Base-by-base conservation (phyloP, 1,140 invertebrate genomes). In the Drosophila punjabiensis region DNA sequence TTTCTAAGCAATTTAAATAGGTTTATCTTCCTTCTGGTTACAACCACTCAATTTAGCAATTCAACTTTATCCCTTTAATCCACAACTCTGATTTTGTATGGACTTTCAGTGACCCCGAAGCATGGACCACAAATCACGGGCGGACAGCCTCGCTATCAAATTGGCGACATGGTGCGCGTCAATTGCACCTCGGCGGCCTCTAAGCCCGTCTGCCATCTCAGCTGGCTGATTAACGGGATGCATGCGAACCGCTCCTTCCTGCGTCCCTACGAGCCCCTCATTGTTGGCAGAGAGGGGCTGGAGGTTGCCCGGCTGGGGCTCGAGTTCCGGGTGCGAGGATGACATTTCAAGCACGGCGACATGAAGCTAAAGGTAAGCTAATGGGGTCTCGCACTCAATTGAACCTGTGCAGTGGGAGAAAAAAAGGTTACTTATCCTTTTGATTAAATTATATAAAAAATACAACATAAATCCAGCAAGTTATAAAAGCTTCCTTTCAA, bases 171-270 rank as follows among this genome's bases (percentile, higher is more conserved):
- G n/a, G 96, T 98, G 10, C 94, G 95, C 43, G 96, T 98, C 33
- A 97, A 97, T 93, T 98, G 97, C 93, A 97, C 97, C 14, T 97
- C 97, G 24, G 96, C 95, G 14, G 94, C 95, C 70, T 98, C 97
- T 5, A 96, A 97, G 84, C 97, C 97, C 2, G 96, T 97, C 4
- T 97, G 97, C 39, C 95, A 96, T 79, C 95, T 98, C 52, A 95
- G 95, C 37, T 98, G 97, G 97, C 97, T 96, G 94, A 97, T 98
- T 93, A 98, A 98, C 92, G 97, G 96, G 50, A 96, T 97, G 88
- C 95, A 95, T 87, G 97, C 97, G 87, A 95, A 95, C 79, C 56
- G 93, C 0, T 81, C 91, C 0, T 92, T 94, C 10, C 77, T 94
- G 20, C 92, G 80, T 0, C 86, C 82, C 33, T 93, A 92, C 55